Evolutionary conservation across 2,113 vertebrate species (phyloP), one percentile per base, ranked within the genome.

Genomic region (Notarius quadriscutis): DNA sequence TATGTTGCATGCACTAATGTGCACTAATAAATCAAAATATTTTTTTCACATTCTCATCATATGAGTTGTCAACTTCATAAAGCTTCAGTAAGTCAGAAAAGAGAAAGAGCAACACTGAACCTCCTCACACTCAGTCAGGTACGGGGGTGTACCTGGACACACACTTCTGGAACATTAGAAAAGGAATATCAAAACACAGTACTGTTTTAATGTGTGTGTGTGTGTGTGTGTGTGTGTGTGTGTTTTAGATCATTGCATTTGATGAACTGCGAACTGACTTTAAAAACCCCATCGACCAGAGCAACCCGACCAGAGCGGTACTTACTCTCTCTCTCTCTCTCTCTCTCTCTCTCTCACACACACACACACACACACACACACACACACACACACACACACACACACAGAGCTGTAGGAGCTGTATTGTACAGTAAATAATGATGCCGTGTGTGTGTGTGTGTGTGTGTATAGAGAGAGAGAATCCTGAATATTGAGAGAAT

Each of bases 241-340:
- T 78, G 25, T 94, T 86, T 90, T 95, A 99, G 98, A 99, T 99
- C 88, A 99, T 99, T 20, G 97, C 98, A 22, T 99, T 99, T 91
- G 98, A 99, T 91, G 98, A 99, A 89, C 95, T 99, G 88, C 96
- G 97, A 88, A 98, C 97, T 10, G 98, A 99, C 94, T 99, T 99
- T 95, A 99, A 99, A 96, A 99, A 96, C 93, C 98, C 98, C 55
- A 97, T 99, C 83, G 98, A 99, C 94, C 97, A 99, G 94, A 96
- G 98, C 93, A 99, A 99, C 94, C 98, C 98, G 1, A 97, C 96
- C 88, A 97, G 98, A 48, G 98, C 98, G 89, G 98, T 99, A 94
- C 97, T 93, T n/a, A n/a, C n/a, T n/a, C n/a, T n/a, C n/a, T n/a
- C n/a, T n/a, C n/a, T n/a, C n/a, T n/a, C n/a, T n/a, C n/a, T n/a